phyloP scores from a whole-genome alignment of 2,113 vertebrate species.

The Cygnus buccinator region DNA sequence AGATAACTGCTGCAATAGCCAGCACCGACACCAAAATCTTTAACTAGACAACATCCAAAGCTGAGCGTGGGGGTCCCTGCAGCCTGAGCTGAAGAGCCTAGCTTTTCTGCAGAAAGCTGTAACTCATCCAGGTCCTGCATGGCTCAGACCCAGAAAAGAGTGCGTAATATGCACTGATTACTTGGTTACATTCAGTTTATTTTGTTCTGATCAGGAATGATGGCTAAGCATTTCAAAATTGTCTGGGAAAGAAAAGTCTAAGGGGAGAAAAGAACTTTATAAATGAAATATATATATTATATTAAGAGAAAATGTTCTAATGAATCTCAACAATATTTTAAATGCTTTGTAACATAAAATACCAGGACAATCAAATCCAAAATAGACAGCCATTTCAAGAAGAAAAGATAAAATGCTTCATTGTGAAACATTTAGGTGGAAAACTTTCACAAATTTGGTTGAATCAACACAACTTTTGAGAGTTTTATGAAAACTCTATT shows the following conservation, averaged over 20 bases:
- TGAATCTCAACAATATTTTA: not conserved
- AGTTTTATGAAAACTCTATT: not conserved
- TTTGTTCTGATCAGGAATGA: slow-evolving; percentile 1
- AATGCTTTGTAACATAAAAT: not conserved
- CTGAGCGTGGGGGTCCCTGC: not conserved
- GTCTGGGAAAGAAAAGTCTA: not conserved
- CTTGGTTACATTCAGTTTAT: not conserved
- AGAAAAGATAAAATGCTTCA: not conserved
- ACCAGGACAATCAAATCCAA: not conserved
- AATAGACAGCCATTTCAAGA: not conserved
- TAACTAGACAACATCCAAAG: not conserved
- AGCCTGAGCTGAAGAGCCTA: slow-evolving; percentile 9
- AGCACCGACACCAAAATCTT: not conserved
- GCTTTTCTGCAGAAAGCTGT: not conserved
- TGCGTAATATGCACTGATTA: not conserved
- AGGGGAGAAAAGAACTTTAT: not conserved
- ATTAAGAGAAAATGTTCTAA: not conserved
- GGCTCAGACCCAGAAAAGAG: not conserved
- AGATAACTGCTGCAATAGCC: not conserved
- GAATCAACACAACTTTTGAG: not conserved
- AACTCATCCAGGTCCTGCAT: not conserved
- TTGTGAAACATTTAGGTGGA: not conserved
- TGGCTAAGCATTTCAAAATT: not conserved
- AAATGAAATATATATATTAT: not conserved
- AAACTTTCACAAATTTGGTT: not conserved